Evolutionary conservation across 2,888 invertebrate genomes (phyloP), one percentile per base, ranked within the genome.

Genomic region (Chrysopilus asiliformis): DNA sequence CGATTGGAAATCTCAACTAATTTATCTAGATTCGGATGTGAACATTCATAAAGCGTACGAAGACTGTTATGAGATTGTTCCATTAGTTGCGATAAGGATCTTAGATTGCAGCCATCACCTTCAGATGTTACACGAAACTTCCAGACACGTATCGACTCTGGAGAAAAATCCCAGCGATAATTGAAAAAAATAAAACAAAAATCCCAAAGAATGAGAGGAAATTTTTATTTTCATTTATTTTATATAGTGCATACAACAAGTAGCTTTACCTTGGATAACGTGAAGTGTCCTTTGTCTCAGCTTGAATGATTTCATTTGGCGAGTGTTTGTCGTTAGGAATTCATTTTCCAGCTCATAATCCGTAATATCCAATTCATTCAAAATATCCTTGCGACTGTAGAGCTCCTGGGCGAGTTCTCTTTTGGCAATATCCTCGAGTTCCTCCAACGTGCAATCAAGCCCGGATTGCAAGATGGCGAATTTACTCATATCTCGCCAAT

Each of bases 11-110:
- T 61, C 19, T 76, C 68, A 14, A 93, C 86, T 15, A 97, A 69
- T 38, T 68, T 66, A 59, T 98, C 93, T 46, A 97, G 68, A 51
- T 81, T 76, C 2, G 77, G 72, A 66, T 93, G 90, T 38, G 94
- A 94, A 62, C 97, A 97, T 58, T 97, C 87, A 60, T 93, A 98
- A 4, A 85, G 65, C 42, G 76, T 72, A 39, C 76, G 70, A 34
- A 95, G 72, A 53, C 94, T 95, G 24, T 68, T 65, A 56, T 98
- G 97, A 51, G 95, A 95, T 37, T 75, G 72, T 31, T 74, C 74
- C 90, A 99, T 94, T 33, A 97, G 67, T 41, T 67, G 58, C 2
- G 94, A 94, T 32, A 95, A 66, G 29, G 66, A 60, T 28, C 58
- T 52, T 24, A 81, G 53, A 33, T 68, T 61, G 9, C 55, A 55